Evolutionary conservation across 2,888 invertebrate genomes (phyloP), one percentile per base, ranked within the genome.

Genomic region (Yponomeuta cagnagella): DNA sequence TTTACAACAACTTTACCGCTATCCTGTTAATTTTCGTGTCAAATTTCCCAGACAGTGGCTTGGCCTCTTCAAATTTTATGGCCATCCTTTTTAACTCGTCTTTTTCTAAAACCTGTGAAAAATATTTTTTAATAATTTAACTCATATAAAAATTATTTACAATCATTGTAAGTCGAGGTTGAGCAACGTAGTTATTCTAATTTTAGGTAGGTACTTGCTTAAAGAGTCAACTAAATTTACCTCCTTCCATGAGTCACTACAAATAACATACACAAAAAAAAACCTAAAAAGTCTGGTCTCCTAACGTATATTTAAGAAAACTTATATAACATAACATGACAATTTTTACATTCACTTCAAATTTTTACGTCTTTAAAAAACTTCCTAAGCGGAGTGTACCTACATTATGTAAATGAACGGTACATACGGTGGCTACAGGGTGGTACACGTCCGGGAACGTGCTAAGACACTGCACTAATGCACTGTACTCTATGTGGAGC

Each of bases 391-490:
- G 4, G 52, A 58, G 12, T 3, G 12, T 58, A 15, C 23, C 23
- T 23, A 23, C 52, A 58, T 58, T 58, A 58, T 58, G 52, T 58
- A 58, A 58, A 58, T 58, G 52, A 58, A 31, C 10, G 30, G 72
- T 52, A 52, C 43, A 6, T 31, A 68, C 68, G n/a, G 30, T 48
- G n/a, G 48, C 23, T 48, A 68, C 52, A 30, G 68, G 68, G 12
- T 30, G 12, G 79, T 84, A 86, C 78, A 91, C 85, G 77, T 89
- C 87, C 30, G 92, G 92, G 80, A 92, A 93, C 73, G 88, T 86
- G 79, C 91, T 88, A 87, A 90, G 89, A 75, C 89, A 87, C 77
- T 91, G 91, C 77, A 90, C 85, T 75, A 90, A 79, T 10, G 86
- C 81, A 71, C 84, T 85, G 80, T 89, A 93, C 76, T 93, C 89